Evolutionary conservation across 2,797 vertebrate species (phyloP), one percentile per base, ranked within the genome.

Genomic region (Schizopygopsis malacanthus): DNA sequence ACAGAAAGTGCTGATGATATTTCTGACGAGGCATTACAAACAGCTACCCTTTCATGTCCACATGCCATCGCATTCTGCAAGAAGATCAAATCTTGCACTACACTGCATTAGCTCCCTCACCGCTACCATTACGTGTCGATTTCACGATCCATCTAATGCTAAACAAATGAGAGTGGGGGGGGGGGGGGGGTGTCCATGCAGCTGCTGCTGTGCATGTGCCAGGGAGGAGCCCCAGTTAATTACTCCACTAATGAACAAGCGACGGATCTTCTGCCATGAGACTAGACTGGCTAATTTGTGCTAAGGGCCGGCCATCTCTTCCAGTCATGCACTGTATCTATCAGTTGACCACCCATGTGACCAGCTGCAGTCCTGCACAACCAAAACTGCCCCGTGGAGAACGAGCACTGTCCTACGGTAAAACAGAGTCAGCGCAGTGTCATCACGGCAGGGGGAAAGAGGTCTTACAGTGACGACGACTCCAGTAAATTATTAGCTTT

Each of bases 191-290:
- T 63, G 56, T 87, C 75, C 79, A 86, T 81, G 73, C 56, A 86
- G 85, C 90, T 88, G 85, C 76, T 82, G 81, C 81, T 71, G 63
- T 85, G 73, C 73, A 85, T 79, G 86, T 85, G 88, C 81, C 79
- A 81, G 78, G 78, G 69, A 88, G 84, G 85, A 82, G 56, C 75
- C 63, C 75, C 82, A 72, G 75, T 90, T 89, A 89, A 90, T 91
- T 89, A 90, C 85, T 82, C 85, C 39, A 78, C 88, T 92, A 90
- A 90, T 89, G 86, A 89, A 81, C 85, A 83, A 43, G 45, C 70
- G 72, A 47, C 69, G 52, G 73, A 73, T 79, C 56, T 63, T 80
- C 78, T 89, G 89, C 86, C 85, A 88, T 76, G 69, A 81, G 67
- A 81, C 76, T 39, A n/a, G 63, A 8, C 73, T 39, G 56, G 45